These are phyloP conservation scores for Dolichomitus sp. DNA, from an alignment of 2,888 invertebrate species.

Conservation along the genomic window DNA sequence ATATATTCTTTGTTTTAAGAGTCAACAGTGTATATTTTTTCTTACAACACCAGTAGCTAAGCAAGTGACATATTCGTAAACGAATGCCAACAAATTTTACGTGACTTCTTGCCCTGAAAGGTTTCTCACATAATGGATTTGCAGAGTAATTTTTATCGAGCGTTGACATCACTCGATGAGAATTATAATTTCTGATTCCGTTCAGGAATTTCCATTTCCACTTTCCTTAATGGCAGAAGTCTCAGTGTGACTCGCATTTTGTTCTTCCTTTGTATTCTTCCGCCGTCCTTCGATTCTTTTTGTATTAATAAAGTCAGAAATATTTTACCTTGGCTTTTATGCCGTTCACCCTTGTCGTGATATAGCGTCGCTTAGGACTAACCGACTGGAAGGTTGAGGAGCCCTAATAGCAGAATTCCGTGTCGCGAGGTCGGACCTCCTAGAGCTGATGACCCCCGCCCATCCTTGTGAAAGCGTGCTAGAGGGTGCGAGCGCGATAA, in stretches of 20 bases:
- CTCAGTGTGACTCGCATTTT: not conserved
- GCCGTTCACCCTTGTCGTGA: constrained; percentile 31
- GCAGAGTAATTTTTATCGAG: constrained; percentile 55
- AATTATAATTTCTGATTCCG: not conserved
- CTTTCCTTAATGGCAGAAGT: constrained; percentile 26
- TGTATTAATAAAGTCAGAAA: constrained; percentile 56
- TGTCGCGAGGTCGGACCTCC: constrained; percentile 75
- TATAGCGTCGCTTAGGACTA: constrained; percentile 8
- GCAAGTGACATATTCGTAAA: no score
- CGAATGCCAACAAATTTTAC: no score
- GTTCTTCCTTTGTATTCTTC: constrained; percentile 9
- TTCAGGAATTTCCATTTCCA: constrained; percentile 42
- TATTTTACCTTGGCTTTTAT: constrained; percentile 29
- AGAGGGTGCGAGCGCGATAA: constrained; percentile 73
- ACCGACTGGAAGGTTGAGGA: constrained; percentile 14
- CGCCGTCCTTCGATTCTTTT: constrained; percentile 16
- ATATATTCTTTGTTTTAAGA: no score
- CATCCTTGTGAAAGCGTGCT: constrained; percentile 75
- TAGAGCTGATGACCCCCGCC: constrained; percentile 48
- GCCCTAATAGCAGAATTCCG: constrained; percentile 82
- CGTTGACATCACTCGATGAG: constrained; percentile 1
- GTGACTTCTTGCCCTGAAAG: not conserved
- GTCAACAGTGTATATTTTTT: no score
- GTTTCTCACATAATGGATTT: constrained; percentile 50
- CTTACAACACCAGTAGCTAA: no score